Evolutionary conservation across 2,113 vertebrate genomes (phyloP).

Genomic region (Mustela nigripes): DNA sequence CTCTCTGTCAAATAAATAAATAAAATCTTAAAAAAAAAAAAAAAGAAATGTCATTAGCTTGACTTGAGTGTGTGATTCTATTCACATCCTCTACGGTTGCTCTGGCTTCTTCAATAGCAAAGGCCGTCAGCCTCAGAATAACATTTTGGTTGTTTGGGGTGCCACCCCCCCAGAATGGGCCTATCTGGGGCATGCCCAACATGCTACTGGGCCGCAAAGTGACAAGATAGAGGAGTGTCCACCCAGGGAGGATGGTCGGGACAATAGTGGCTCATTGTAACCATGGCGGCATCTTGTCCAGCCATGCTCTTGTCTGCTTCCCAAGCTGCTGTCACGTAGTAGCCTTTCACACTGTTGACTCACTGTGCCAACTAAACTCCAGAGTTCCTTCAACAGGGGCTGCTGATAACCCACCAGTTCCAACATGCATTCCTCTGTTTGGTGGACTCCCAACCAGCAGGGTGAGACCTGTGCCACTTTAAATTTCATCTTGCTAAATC

Average conservation of each 20-base stretch:
- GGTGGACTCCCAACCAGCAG: background rate
- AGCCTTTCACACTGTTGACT: background rate
- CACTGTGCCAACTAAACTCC: background rate
- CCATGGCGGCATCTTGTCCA: background rate
- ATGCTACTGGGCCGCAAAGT: background rate
- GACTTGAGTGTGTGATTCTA: background rate
- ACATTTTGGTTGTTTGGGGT: background rate
- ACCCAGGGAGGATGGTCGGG: background rate
- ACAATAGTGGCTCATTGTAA: background rate
- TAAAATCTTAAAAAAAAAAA: no score
- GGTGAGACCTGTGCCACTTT: background rate
- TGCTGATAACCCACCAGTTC: background rate
- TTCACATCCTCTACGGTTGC: background rate
- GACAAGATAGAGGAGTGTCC: background rate
- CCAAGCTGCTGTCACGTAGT: background rate
- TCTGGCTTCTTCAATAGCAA: background rate
- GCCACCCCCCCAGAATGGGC: no score
- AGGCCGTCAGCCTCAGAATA: background rate
- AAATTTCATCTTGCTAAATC: background rate
- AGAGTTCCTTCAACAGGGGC: background rate
- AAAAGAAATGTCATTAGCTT: background rate
- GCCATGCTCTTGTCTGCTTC: background rate
- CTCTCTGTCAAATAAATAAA: no score
- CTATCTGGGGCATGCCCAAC: background rate
- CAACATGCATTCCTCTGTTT: background rate